A percentile compares a stretch with the other conserved stretches of the same genome.
Evolutionary conservation across 1,140 invertebrate species (phyloP).

Genomic region (Euwallacea similis): DNA sequence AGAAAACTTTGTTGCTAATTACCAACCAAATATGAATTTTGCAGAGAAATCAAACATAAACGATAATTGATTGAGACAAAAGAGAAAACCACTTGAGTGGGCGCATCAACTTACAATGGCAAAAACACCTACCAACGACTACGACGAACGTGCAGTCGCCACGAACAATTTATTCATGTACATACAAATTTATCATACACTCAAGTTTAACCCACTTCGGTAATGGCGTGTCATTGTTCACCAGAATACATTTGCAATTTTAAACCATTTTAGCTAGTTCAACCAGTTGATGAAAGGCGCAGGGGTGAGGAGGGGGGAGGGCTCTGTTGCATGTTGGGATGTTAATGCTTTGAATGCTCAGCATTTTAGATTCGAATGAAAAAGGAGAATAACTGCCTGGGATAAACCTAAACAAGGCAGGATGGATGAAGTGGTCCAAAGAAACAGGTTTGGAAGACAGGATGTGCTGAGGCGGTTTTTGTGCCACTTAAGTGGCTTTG

Average conservation of each 20-base stretch:
- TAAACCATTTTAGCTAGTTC: constrained; percentile 6
- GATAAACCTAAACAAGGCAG: background rate
- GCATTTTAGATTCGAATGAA: background rate
- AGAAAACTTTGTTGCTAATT: too few species aligned
- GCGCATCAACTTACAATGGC: constrained; percentile 14
- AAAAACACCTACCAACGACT: constrained; percentile 20
- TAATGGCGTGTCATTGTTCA: constrained; percentile 33
- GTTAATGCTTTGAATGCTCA: background rate
- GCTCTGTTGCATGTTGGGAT: background rate
- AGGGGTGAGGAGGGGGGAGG: background rate
- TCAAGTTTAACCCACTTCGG: constrained; percentile 30
- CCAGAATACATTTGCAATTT: constrained; percentile 28
- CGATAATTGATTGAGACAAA: too few species aligned
- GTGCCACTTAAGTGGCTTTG: background rate
- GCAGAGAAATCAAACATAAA: too few species aligned
- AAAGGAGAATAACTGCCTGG: too few species aligned
- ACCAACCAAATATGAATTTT: too few species aligned
- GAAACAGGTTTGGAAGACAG: constrained; percentile 10
- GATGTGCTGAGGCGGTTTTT: constrained; percentile 10
- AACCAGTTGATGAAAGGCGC: background rate
- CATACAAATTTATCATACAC: constrained; percentile 24
- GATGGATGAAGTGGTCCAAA: background rate
- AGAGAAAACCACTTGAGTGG: background rate
- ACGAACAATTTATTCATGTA: constrained; percentile 27
- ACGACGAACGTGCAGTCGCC: constrained; percentile 20